Base-by-base conservation (phyloP, 2,113 vertebrate genomes). In the Ploceus nigricollis region DNA sequence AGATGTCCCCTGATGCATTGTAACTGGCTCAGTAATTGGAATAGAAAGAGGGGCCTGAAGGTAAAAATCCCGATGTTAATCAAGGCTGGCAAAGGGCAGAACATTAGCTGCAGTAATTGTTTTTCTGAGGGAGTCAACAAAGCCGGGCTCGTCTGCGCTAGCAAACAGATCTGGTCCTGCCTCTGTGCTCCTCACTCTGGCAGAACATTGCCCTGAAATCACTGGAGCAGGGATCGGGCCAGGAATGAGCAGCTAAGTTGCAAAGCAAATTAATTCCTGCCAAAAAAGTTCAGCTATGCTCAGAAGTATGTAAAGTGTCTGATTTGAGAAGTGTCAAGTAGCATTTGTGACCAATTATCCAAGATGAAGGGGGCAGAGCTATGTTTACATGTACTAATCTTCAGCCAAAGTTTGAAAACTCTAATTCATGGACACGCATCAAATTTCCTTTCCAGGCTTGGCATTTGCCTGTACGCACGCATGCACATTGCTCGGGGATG, bases 291-390 rank as follows among this genome's bases (percentile, higher is more conserved):
- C 97, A 97, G 98, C 96, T 96, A 98, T 97, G 96, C 95, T 97
- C 91, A 93, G 93, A 98, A 98, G 96, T 97, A 97, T 97, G 97
- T 83, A 94, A 98, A 97, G 97, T 97, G 96, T 98, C 94, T 94
- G 97, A 97, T 98, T 92, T 96, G 96, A 97, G 97, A 98, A 96
- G 97, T 97, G 97, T 98, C 97, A 97, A 97, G 98, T 96, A 97
- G 96, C 98, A 97, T 98, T 98, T 98, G 98, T 96, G 98, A 98
- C 97, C 97, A 98, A 98, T 98, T 98, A 98, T 95, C 95, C 98
- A 97, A 96, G 95, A 96, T 84, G 94, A 96, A 95, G 97, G 93
- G 96, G 96, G 93, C 94, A 94, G 94, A 94, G 94, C 88, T 97
- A 96, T 97, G 96, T 97, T 98, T 98, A 97, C 96, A 97, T 75